These are phyloP conservation scores for Pongo pygmaeus DNA, from an alignment of 2,113 vertebrate genomes.

Conservation along the genomic window DNA sequence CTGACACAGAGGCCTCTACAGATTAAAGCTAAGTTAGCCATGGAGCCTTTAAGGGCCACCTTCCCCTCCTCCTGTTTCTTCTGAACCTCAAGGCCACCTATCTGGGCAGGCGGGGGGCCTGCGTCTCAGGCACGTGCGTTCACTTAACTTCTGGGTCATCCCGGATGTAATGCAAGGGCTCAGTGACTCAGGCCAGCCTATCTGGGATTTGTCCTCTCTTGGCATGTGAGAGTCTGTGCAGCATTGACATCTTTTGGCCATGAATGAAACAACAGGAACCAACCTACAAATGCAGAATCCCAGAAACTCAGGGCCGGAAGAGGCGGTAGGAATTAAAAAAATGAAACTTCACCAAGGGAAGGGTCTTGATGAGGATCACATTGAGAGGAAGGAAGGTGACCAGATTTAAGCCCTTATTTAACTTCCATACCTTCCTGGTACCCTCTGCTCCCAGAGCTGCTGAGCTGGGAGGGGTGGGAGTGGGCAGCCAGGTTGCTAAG, in stretches of 20 bases:
- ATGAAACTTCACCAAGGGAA: neutral
- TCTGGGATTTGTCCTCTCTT: constrained; percentile 45
- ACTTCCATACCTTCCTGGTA: neutral
- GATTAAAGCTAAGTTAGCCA: neutral
- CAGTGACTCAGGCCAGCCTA: neutral
- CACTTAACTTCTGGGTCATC: neutral
- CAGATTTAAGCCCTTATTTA: neutral
- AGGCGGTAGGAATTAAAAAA: neutral
- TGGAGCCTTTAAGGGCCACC: neutral
- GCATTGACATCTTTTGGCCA: neutral
- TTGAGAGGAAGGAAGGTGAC: neutral
- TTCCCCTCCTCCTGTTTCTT: neutral
- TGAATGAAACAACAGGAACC: constrained; percentile 17
- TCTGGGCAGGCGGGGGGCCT: neutral
- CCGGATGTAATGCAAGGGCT: neutral
- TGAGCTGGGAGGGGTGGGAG: neutral
- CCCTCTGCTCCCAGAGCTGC: neutral
- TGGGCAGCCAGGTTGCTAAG: neutral
- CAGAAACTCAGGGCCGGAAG: neutral
- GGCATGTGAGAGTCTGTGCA: neutral
- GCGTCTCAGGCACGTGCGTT: neutral
- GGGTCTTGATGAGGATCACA: neutral
- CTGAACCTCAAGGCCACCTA: neutral
- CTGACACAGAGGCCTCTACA: neutral
- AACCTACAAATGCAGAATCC: neutral